A percentile compares a stretch with the other conserved stretches of the same genome.
These are phyloP conservation scores for Eustalomyia histrio DNA, from an alignment of 2,888 invertebrate species.

Conservation along the genomic window DNA sequence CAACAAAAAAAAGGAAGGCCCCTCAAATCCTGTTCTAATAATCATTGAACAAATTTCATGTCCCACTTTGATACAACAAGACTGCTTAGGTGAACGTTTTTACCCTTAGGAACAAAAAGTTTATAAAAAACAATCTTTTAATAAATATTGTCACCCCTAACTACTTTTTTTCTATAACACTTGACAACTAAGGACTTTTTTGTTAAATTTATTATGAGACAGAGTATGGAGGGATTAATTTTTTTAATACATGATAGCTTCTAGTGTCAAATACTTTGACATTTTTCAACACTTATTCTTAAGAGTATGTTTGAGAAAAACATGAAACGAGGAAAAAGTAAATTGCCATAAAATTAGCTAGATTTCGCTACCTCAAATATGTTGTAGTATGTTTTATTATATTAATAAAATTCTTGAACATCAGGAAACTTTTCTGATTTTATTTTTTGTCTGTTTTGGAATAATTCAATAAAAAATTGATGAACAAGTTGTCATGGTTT, in stretches of 20 bases:
- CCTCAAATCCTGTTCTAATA: background rate
- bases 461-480: conserved; percentile 64
- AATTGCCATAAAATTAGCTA: conserved; percentile 51
- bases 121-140: conserved; percentile 39
- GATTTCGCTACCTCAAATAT: conserved; percentile 61
- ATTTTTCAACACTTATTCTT: conserved; percentile 38
- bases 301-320: conserved; percentile 2
- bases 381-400: conserved; percentile 34
- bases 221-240: background rate
- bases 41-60: background rate
- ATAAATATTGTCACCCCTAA: conserved; percentile 43
- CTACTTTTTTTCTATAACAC: conserved; percentile 24
- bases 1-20: too few relatives aligned
- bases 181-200: conserved; percentile 45
- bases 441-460: conserved; percentile 15
- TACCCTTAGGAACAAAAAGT: conserved; percentile 32
- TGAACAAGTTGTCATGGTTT: conserved; percentile 61
- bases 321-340: background rate
- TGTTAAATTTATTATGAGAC: conserved; percentile 12
- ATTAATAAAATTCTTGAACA: conserved; percentile 51
- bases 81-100: conserved; percentile 59
- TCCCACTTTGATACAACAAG: conserved; percentile 43
- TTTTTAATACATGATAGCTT: conserved; percentile 44
- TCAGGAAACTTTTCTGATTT: conserved; percentile 12
- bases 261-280: conserved; percentile 62